Base-by-base conservation (phyloP, 1,140 invertebrate genomes). In the Drosophila rufa region DNA sequence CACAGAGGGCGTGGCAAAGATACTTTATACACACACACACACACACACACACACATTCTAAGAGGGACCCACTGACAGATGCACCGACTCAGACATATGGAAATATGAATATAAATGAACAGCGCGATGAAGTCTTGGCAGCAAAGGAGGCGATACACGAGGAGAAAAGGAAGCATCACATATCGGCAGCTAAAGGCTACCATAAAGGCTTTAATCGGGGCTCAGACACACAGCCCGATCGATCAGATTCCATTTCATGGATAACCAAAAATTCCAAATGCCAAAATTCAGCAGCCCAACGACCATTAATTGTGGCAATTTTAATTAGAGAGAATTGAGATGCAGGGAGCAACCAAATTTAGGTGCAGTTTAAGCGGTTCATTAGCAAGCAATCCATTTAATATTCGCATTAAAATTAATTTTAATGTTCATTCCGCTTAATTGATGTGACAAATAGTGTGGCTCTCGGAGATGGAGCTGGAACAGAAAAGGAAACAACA, bases 41-140 rank as follows among this genome's bases (percentile, higher is more conserved):
- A 42, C 69, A 68, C 45, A 47, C 43, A 27, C 53, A 50, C 43
- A 25, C n/a, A 53, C 30, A 17, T 47, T 36, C 33, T 11, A 12
- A 36, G 22, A 58, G 45, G 53, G 33, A 71, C 22, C 19, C 57
- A 25, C 53, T 75, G 79, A 59, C 69, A 73, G 67, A 70, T 71
- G 69, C 69, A 73, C 27, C 69, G 38, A 71, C 69, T 50, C 70
- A 67, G 40, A 50, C 57, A 83, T 79, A 90, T 89, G 81, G 77
- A 90, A 79, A 90, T 89, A 90, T 90, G 85, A 90, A 89, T 89
- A 85, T 89, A 89, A 90, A 89, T 89, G 85, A 90, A 90, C 85
- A 90, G 15, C 77, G 85, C 85, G 70, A 61, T 62, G 76, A 76
- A 85, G 77, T 71, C 76, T 59, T 51, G 53, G 22, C 53, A 33